Percentiles rank a stretch among this genome's conserved stretches.
phyloP scores from a whole-genome alignment of 2,113 vertebrate species.

The Lepus europaeus region DNA sequence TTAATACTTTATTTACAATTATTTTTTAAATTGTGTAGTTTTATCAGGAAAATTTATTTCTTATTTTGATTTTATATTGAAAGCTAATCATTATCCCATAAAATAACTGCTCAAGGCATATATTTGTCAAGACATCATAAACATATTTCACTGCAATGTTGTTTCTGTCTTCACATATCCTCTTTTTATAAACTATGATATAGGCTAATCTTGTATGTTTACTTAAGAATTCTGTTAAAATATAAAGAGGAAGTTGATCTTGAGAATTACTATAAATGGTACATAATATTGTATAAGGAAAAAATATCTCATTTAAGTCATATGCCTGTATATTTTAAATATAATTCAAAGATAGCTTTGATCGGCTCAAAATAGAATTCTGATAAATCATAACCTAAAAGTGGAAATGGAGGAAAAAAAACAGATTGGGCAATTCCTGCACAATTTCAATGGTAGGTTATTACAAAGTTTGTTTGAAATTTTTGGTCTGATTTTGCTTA shows the following conservation, averaged over 20 bases:
- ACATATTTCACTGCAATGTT: not conserved
- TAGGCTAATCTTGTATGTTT: conserved; percentile 23
- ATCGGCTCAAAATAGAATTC: conserved; percentile 61
- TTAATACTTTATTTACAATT: conserved; percentile 76
- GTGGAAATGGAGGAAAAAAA: conserved; percentile 41
- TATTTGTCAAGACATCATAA: conserved; percentile 3
- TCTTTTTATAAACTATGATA: conserved; percentile 26
- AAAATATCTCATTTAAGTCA: conserved; percentile 70
- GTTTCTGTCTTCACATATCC: conserved; percentile 33
- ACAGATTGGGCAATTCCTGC: conserved; percentile 36
- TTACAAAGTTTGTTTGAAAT: conserved; percentile 7
- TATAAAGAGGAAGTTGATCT: conserved; percentile 55
- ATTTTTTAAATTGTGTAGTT: conserved; percentile 75
- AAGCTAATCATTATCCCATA: conserved; percentile 9
- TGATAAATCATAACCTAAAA: conserved; percentile 58
- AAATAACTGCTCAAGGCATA: conserved; percentile 37
- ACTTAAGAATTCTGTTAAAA: conserved; percentile 54
- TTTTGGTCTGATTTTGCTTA: not conserved
- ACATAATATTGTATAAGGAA: conserved; percentile 48
- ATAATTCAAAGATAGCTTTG: conserved; percentile 73
- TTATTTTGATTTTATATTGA: conserved; percentile 66
- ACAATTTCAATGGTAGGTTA: conserved; percentile 43
- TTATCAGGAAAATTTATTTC: conserved; percentile 74
- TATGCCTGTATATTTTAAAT: conserved; percentile 59
- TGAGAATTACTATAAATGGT: conserved; percentile 61